Conservation (phyloP, 2,113 vertebrate genomes). For the Microtus montanus region DNA sequence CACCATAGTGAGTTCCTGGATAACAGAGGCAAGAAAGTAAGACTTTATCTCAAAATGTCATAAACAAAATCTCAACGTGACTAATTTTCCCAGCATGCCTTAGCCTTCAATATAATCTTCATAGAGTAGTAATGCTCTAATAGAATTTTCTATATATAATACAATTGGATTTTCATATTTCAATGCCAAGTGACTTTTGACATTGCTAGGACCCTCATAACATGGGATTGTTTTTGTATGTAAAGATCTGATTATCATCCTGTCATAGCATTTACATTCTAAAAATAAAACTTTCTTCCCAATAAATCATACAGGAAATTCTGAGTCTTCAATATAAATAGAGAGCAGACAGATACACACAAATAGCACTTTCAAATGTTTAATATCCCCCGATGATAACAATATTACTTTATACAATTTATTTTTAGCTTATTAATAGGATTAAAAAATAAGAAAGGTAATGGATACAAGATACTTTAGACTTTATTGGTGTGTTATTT, state of each 20-base stretch:
- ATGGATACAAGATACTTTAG: not conserved
- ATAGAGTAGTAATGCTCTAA: not conserved
- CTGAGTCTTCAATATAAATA: slow-evolving; percentile 26
- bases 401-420: slow-evolving; percentile 19
- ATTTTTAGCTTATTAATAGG: slow-evolving; percentile 9
- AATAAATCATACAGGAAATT: slow-evolving; percentile 10
- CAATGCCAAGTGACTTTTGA: not conserved
- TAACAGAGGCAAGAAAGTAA: not conserved
- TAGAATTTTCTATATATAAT: not conserved
- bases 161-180: not conserved
- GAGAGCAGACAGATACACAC: not conserved
- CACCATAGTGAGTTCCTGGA: not conserved
- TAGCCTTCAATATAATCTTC: not conserved
- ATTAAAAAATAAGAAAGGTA: not conserved
- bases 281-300: slow-evolving; percentile 51
- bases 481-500: not conserved
- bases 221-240: not conserved
- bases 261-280: slow-evolving; percentile 59
- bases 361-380: slow-evolving; percentile 49
- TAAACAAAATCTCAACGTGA: not conserved
- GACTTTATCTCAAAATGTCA: not conserved
- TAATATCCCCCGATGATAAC: slow-evolving; percentile 41
- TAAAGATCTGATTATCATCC: slow-evolving; percentile 8
- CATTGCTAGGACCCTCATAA: not conserved
- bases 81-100: not conserved